Evolutionary conservation across 2,113 vertebrate species (phyloP), one percentile per base, ranked within the genome.

Genomic region (Xiphias gladius): DNA sequence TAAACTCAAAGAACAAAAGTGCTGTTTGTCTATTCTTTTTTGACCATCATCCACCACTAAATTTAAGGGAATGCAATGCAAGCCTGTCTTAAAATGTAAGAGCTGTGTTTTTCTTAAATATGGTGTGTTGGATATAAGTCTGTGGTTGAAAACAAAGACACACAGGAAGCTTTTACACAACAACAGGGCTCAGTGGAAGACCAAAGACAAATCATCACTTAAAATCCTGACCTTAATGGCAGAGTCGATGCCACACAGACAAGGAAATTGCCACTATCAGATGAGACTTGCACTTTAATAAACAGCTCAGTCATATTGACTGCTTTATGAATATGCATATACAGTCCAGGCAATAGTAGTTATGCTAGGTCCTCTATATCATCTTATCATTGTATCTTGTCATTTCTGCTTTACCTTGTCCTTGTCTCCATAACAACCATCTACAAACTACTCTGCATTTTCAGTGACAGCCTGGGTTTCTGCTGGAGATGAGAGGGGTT

Each of bases 181-280:
- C 88, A 86, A 76, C 72, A 79, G 37, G 64, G 76, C 77, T 83
- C 83, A 80, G 79, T 19, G 64, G 73, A 63, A 54, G 63, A 90
- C 86, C 86, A 79, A 86, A 91, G 67, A 86, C 85, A 85, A 89
- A 86, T 88, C 35, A 39, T n/a, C 58, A 26, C 46, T 80, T 80
- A 46, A 66, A 28, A 81, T 39, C 73, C 55, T 8, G 48, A 68
- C 71, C 82, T 84, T 39, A 85, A 69, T 12, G 22, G 80, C 69
- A 50, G 28, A 77, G 83, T 79, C 70, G 37, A 86, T 12, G 50
- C 73, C 68, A 70, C 67, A 70, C 30, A 8, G 65, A 62, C 64
- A 52, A 46, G 32, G 67, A 30, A 28, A 28, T n/a, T 43, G 37
- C 39, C 54, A 13, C 68, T 0, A 16, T 46, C 39, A 46, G 46